phyloP scores from a whole-genome alignment of 2,113 vertebrate species.

The Sterna hirundo region DNA sequence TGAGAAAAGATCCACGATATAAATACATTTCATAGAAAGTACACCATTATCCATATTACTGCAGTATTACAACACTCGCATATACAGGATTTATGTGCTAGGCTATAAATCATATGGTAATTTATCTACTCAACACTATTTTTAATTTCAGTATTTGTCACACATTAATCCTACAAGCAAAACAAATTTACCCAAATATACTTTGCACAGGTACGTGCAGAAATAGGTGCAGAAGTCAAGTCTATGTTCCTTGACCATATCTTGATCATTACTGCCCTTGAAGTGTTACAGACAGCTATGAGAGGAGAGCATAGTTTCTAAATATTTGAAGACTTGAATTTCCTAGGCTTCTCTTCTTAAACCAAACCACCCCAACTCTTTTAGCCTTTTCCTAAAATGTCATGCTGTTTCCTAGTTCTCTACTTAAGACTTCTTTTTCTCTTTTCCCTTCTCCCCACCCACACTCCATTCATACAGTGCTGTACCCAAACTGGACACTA shows the following conservation, averaged over 20 bases:
- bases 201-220: not conserved
- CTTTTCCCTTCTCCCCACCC: not conserved
- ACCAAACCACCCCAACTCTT: not conserved
- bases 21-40: not conserved
- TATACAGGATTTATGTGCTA: not conserved
- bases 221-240: not conserved
- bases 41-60: not conserved
- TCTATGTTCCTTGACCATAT: fast-evolving
- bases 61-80: not conserved
- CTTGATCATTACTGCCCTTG: not conserved
- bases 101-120: not conserved
- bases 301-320: not conserved
- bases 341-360: not conserved
- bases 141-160: not conserved
- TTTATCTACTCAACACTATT: not conserved
- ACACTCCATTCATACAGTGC: not conserved
- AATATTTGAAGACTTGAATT: not conserved
- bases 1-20: not conserved
- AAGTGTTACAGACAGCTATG: not conserved
- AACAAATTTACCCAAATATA: not conserved
- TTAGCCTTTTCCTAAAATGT: not conserved
- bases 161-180: not conserved
- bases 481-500: not conserved
- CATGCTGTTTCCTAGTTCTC: not conserved
- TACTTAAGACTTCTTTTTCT: not conserved